Conservation (phyloP, 1,140 invertebrate species). For the Scaptomyza graminum region DNA sequence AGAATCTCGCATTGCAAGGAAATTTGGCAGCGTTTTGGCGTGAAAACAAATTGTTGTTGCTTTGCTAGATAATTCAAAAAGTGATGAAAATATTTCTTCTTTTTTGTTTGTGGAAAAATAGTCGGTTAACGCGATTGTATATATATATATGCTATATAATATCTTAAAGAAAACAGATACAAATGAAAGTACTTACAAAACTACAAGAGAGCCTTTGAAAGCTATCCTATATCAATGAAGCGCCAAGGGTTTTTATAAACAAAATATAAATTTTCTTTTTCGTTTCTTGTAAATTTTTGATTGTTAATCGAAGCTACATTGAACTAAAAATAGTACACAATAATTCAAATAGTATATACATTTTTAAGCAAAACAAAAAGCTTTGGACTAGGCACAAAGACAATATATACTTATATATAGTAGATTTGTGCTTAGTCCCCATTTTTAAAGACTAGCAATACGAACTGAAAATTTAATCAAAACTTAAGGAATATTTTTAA, state of each 20-base stretch:
- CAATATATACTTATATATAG: neutral
- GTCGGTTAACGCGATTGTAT: slow-evolving; percentile 20
- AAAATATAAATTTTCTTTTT: slow-evolving; percentile 82
- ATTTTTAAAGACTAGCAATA: slow-evolving; percentile 49
- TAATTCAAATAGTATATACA: neutral
- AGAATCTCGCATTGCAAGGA: slow-evolving; percentile 44
- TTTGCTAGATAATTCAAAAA: slow-evolving; percentile 3
- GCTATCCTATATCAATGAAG: slow-evolving; percentile 84
- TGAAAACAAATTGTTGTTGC: slow-evolving; percentile 16
- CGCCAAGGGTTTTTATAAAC: slow-evolving; percentile 83
- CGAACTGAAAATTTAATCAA: slow-evolving; percentile 33
- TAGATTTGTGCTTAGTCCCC: slow-evolving; percentile 22
- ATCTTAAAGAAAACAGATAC: slow-evolving; percentile 78
- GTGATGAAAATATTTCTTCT: slow-evolving; percentile 8
- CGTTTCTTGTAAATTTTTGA: slow-evolving; percentile 56
- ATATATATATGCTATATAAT: slow-evolving; percentile 42
- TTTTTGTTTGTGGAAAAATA: slow-evolving; percentile 35
- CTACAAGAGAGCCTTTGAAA: slow-evolving; percentile 84
- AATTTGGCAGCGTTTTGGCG: slow-evolving; percentile 50
- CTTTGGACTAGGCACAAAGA: slow-evolving; percentile 20
- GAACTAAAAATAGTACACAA: slow-evolving; percentile 17
- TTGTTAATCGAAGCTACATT: slow-evolving; percentile 49
- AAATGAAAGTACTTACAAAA: slow-evolving; percentile 84
- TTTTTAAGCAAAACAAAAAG: slow-evolving; percentile 19
- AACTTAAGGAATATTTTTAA: slow-evolving; percentile 44